Base-by-base conservation (phyloP, 92 coral and sea anemone species). In the Umimayanthus kanabou region DNA sequence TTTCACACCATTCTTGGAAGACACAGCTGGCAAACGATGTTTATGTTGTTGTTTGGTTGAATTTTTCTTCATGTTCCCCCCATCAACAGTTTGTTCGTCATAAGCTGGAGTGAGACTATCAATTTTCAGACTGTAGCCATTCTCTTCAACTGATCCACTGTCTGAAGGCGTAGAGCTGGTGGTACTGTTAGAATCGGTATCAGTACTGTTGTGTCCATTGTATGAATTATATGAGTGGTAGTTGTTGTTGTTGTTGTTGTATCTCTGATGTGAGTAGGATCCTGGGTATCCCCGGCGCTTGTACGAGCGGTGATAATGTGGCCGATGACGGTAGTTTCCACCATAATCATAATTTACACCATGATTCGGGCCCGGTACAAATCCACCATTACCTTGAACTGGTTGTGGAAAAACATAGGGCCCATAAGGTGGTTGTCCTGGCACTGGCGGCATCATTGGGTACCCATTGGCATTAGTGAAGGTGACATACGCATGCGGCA, bases 81-180 rank as follows among this genome's bases (percentile, higher is more conserved):
- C 57, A 53, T 64, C 55, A 64, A 64, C 57, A 28, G 53, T 20
- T 13, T 47, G 73, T 85, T 85, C 82, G 15, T 29, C 37, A n/a
- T 58, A 75, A 53, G 26, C 26, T 77, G 85, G 84, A 29, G 82
- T 45, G 16, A 74, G 88, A 65, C 67, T 90, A 33, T 86, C 90
- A 79, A 61, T 71, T 13, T 92, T 87, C 23, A 66, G 94, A 45
- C 81, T 26, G 73, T 64, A 89, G 4, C 94, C 92, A 80, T 89
- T 92, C 39, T 92, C 92, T 47, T 95, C 96, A 20, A 40, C 77
- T 22, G 87, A 74, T 8, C 96, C 89, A 69, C 79, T 81, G 77
- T 95, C 96, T 23, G 98, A 92, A 71, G 92, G 98, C 23, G 88
- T 91, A 2, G 94, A 93, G 57, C 93, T 92, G 81, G 88, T 91